A percentile compares a stretch with the other conserved stretches of the same genome.
phyloP scores from a whole-genome alignment of 2,113 vertebrate species.

The Ciconia boyciana region DNA sequence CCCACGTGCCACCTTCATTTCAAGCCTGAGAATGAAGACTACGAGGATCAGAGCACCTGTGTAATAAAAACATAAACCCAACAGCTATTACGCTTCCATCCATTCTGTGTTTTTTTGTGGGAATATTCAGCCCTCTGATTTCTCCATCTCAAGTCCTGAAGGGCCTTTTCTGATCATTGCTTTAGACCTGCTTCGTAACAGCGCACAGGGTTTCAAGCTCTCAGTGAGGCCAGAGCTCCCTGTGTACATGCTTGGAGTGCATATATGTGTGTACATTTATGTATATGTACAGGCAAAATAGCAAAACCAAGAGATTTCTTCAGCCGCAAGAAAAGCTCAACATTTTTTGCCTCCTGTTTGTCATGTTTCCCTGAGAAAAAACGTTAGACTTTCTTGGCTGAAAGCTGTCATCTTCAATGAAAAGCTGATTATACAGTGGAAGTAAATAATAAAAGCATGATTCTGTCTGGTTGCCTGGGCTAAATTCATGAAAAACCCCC shows the following conservation, averaged over 20 bases:
- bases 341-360: background rate
- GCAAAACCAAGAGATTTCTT: background rate
- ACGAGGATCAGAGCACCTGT: background rate
- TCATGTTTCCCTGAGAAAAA: background rate
- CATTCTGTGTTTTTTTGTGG: background rate
- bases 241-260: background rate
- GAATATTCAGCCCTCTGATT: background rate
- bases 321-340: background rate
- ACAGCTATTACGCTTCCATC: background rate
- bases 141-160: background rate
- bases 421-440: slow-evolving; percentile 45
- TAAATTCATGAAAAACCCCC: background rate
- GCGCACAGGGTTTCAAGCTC: background rate
- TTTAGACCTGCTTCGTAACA: background rate
- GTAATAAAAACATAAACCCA: background rate
- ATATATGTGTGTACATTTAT: background rate
- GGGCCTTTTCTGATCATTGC: background rate
- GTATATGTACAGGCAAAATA: background rate
- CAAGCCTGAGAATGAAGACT: background rate
- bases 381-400: background rate
- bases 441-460: slow-evolving; percentile 50
- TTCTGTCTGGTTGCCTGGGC: slow-evolving; percentile 21
- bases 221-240: background rate
- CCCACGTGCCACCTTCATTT: accelerated
- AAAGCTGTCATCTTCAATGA: slow-evolving; percentile 58